Conservation (phyloP, 1,140 invertebrate genomes). For the Ooceraea biroi region DNA sequence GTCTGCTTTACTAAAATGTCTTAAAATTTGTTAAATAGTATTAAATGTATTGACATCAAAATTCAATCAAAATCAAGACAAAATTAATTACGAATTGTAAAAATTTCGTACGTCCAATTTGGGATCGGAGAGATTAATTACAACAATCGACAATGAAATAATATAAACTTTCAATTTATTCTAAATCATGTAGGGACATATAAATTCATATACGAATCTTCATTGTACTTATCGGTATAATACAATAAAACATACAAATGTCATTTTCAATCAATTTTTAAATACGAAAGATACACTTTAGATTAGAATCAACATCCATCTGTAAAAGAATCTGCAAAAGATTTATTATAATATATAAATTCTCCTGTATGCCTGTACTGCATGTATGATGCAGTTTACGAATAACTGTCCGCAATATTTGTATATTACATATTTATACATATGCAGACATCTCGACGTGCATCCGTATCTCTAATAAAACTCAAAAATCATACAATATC, state of each 20-base stretch:
- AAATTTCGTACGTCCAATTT: background rate
- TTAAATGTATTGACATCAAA: background rate
- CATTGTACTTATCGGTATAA: conserved; percentile 47
- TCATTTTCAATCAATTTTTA: conserved; percentile 19
- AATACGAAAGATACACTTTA: conserved; percentile 7
- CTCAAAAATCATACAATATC: background rate
- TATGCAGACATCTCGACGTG: background rate
- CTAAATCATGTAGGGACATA: conserved; percentile 62
- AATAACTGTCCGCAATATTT: background rate
- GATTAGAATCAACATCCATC: conserved; percentile 25
- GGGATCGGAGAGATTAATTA: conserved; percentile 31
- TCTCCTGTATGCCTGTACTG: background rate
- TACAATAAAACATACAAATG: conserved; percentile 46
- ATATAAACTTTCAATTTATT: conserved; percentile 71
- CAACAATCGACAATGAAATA: conserved; percentile 36
- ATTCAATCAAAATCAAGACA: background rate
- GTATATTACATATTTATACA: too few species aligned
- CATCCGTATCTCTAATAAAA: background rate
- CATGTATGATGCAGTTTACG: conserved; percentile 27
- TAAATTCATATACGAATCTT: conserved; percentile 59
- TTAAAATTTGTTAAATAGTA: conserved; percentile 17
- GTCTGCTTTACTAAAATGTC: conserved; percentile 1
- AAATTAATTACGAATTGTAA: background rate
- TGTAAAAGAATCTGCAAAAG: conserved; percentile 34
- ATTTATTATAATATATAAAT: conserved; percentile 13